Evolutionary conservation across 2,797 vertebrate species (phyloP).

Genomic region (Bothrops alternatus): DNA sequence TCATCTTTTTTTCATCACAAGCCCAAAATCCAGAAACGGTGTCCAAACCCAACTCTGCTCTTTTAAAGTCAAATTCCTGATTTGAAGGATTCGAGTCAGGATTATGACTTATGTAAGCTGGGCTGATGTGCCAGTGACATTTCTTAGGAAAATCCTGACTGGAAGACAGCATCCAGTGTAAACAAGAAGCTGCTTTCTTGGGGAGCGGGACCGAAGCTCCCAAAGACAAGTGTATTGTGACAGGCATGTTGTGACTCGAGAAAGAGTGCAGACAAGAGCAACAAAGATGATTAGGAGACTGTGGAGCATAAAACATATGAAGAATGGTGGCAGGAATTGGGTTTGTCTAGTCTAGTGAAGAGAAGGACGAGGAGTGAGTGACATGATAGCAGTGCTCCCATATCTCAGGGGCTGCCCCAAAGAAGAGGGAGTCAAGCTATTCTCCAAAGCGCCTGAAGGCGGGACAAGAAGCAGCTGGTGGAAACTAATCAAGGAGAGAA

Average conservation of each 20-base stretch:
- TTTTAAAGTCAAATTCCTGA: not conserved
- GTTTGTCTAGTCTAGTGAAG: not conserved
- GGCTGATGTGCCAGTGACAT: not conserved
- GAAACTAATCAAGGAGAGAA: not conserved
- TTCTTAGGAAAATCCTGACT: not conserved
- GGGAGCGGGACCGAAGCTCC: not conserved
- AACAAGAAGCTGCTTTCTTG: not conserved
- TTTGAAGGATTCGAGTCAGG: not conserved
- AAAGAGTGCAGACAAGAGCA: no score
- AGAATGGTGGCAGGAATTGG: not conserved
- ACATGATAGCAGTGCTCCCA: not conserved
- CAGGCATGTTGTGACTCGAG: not conserved
- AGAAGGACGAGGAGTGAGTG: accelerated
- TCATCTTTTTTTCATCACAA: not conserved
- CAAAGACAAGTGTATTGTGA: not conserved
- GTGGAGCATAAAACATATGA: not conserved
- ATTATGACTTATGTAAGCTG: not conserved
- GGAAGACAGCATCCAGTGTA: not conserved
- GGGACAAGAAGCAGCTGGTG: not conserved
- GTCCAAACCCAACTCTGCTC: not conserved
- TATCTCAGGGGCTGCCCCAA: not conserved
- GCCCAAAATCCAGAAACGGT: not conserved
- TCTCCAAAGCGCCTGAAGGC: not conserved
- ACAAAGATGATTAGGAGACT: not conserved
- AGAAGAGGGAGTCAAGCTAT: not conserved